Base-by-base conservation (phyloP, 1,140 invertebrate species). In the Papilio aristodemus region DNA sequence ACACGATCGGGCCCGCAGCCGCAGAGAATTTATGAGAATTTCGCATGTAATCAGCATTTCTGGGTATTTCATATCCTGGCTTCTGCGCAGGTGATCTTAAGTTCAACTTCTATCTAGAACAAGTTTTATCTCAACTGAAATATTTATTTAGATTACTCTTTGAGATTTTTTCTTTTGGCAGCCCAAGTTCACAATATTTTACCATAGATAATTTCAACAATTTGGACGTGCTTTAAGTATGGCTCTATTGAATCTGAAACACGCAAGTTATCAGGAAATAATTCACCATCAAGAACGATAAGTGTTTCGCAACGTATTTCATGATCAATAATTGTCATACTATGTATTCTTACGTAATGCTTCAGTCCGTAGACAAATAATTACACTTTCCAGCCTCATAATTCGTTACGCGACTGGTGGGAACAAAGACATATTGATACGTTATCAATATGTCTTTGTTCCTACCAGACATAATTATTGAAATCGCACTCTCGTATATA, bases 391-490 rank as follows among this genome's bases (percentile, higher is more conserved):
- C 46, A 8, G 43, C 43, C 17, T 25, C 19, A 54, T 54, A 17
- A 54, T 54, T 54, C 19, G 46, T 54, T 54, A 54, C 22, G 46
- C 22, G 46, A 54, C 46, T 25, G 17, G 17, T 13, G 46, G 17
- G 19, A 54, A 54, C 46, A 54, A 54, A 22, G 46, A 54, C 46
- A 19, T 54, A 54, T 54, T 54, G 46, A 54, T 25, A 54, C 46
- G 22, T 54, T 54, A 25, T 54, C 46, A 54, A 54, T 54, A 54
- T 19, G 46, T 54, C 46, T 22, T 54, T 54, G 46, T 54, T 54
- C 19, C 17, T 19, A 13, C 17, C 17, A 25, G 46, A 54, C 19
- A 46, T 46, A 14, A 46, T 54, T 54, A 54, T 54, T 54, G 46
- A 54, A 54, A 54, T 54, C 17, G 22, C 46, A 22, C 46, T 39